Percentiles rank a stretch among this genome's conserved stretches.
Evolutionary conservation across 2,888 invertebrate genomes (phyloP).

Genomic region (Galerucella nymphaeae): DNA sequence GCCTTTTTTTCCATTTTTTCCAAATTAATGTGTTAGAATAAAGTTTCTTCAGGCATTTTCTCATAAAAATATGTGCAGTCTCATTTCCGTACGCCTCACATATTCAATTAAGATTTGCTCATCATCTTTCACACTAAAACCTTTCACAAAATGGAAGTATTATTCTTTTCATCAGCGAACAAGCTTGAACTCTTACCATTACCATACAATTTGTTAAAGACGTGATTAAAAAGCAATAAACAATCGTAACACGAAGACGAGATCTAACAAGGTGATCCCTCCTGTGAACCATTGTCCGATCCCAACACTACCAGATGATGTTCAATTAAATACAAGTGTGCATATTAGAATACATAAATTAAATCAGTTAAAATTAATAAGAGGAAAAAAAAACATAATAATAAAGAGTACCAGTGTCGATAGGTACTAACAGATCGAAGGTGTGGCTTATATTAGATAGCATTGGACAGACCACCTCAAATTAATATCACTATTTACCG

Average conservation of each 20-base stretch:
- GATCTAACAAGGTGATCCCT: conserved; percentile 30
- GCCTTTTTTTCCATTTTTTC: too few species aligned
- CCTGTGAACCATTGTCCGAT: conserved; percentile 46
- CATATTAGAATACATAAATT: conserved; percentile 36
- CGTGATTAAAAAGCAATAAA: background rate
- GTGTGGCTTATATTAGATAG: conserved; percentile 27
- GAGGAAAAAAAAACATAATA: conserved; percentile 19
- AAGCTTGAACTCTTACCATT: conserved; percentile 1
- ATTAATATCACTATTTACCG: conserved; percentile 30
- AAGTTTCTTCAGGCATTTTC: too few species aligned
- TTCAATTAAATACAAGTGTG: conserved; percentile 49
- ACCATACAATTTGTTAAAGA: background rate
- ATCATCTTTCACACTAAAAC: too few species aligned
- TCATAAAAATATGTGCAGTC: too few species aligned
- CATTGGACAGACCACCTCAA: conserved; percentile 36
- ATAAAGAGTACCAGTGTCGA: conserved; percentile 16
- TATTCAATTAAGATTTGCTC: too few species aligned
- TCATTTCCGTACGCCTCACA: too few species aligned
- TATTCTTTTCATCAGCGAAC: background rate
- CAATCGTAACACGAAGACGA: conserved; percentile 13
- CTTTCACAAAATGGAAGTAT: too few species aligned
- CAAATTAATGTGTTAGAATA: too few species aligned
- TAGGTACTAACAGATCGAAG: conserved; percentile 24
- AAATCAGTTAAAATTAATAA: conserved; percentile 25
- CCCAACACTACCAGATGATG: conserved; percentile 44